These are phyloP conservation scores for Oxystoma pomonae DNA, from an alignment of 2,888 invertebrate species.

Conservation along the genomic window DNA sequence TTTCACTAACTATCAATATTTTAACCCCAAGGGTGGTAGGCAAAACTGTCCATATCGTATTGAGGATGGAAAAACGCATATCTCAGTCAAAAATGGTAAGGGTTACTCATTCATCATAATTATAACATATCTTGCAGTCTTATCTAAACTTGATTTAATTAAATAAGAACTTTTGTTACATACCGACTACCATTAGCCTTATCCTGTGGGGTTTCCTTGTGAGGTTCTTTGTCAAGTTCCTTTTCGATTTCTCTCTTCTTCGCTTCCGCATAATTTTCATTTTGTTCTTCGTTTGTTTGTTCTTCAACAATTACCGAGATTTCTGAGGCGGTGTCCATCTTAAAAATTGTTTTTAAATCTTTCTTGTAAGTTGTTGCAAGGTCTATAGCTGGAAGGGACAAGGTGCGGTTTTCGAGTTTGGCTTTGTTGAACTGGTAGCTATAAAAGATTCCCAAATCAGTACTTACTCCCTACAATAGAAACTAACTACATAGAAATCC, in stretches of 20 bases:
- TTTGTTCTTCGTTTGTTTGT: neutral
- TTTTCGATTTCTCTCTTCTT: neutral
- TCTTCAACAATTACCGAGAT: neutral
- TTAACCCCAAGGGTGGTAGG: no score
- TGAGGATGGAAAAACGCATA: no score
- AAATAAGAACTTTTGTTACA: no score
- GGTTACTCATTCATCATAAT: no score
- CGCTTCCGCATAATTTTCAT: neutral
- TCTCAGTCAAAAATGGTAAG: no score
- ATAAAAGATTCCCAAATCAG: neutral
- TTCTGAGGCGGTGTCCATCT: neutral
- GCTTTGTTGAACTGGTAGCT: neutral
- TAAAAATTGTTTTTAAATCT: neutral
- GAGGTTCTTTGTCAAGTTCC: neutral
- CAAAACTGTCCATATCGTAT: no score
- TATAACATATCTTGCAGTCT: no score
- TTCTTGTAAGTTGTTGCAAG: neutral
- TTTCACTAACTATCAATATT: no score
- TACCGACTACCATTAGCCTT: neutral
- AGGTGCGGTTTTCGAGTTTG: neutral
- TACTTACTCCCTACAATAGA: no score
- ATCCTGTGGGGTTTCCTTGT: constrained; percentile 2
- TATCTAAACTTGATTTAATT: no score
- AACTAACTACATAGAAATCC: no score
- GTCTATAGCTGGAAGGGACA: neutral